Base-by-base conservation (phyloP, 1,140 invertebrate species). In the Hylaeus anthracinus region DNA sequence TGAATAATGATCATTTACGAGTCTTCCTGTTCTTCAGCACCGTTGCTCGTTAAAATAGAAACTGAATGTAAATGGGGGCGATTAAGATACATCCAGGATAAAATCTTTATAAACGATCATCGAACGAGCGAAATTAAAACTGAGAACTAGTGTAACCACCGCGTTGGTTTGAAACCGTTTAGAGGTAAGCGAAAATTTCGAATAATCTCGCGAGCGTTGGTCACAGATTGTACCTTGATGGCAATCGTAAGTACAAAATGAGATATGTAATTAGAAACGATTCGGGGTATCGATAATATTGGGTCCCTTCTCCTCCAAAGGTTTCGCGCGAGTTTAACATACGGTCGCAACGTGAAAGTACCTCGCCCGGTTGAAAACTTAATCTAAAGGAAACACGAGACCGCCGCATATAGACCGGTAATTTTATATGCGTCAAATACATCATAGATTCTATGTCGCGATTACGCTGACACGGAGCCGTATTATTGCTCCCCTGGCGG, bases 361-460 rank as follows among this genome's bases (percentile, higher is more conserved):
- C 53, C 77, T 15, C 71, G 71, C 55, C 71, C 77, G 71, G 61
- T 66, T 79, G 77, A 79, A 78, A 78, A 79, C 61, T 79, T 61
- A 79, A 79, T 79, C 77, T 79, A 79, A 79, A 65, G 77, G 77
- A 79, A 79, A 79, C 71, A 79, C 77, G 77, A 79, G 61, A 79
- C 70, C 61, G 56, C 73, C 73, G 77, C 77, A 65, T n/a, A 79
- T n/a, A 79, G 61, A 12, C 61, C 58, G 71, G 77, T 79, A 79
- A 79, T 79, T 73, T 79, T 73, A 79, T 79, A 79, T 55, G 77
- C 60, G 77, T 66, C 70, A 79, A 79, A 79, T 73, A 55, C 71
- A 79, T 65, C 70, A 79, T 55, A 79, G 77, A 79, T 79, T 73
- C 71, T 43, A 61, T 64, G 71, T 58, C 53, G 63, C 61, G 77